Conservation (phyloP, 1,140 invertebrate genomes). For the Monomorium pharaonis region DNA sequence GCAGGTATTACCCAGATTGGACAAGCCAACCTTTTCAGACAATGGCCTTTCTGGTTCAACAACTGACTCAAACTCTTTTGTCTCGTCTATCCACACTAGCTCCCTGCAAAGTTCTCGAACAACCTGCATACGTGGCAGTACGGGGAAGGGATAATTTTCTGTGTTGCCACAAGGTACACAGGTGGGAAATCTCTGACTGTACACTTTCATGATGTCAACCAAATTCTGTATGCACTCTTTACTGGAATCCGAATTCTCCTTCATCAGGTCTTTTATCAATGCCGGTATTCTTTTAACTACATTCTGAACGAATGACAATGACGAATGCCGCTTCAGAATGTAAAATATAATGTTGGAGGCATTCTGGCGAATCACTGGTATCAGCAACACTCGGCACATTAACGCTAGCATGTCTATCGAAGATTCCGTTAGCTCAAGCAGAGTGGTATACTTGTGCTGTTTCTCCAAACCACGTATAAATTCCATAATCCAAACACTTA, state of each 20-base stretch:
- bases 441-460: constrained; percentile 83
- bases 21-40: constrained; percentile 90
- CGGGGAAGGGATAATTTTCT: constrained; percentile 65
- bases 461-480: constrained; percentile 85
- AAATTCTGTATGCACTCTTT: constrained; percentile 83
- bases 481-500: constrained; percentile 85
- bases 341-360: constrained; percentile 85
- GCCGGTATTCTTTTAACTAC: constrained; percentile 70
- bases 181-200: constrained; percentile 84
- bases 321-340: constrained; percentile 85
- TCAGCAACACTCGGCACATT: constrained; percentile 81
- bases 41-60: constrained; percentile 64
- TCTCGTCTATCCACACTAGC: constrained; percentile 73
- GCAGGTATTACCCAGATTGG: constrained; percentile 94
- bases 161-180: constrained; percentile 71
- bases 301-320: constrained; percentile 78
- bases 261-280: constrained; percentile 56
- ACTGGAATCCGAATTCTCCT: constrained; percentile 81
- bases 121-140: constrained; percentile 57
- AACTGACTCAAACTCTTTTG: constrained; percentile 64
- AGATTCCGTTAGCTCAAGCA: constrained; percentile 84
- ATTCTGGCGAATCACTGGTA: constrained; percentile 82
- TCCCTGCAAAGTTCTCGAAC: constrained; percentile 69
- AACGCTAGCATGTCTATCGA: constrained; percentile 84
- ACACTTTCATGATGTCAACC: constrained; percentile 83